phyloP scores from a whole-genome alignment of 2,113 vertebrate species.

The Lepidothrix coronata region DNA sequence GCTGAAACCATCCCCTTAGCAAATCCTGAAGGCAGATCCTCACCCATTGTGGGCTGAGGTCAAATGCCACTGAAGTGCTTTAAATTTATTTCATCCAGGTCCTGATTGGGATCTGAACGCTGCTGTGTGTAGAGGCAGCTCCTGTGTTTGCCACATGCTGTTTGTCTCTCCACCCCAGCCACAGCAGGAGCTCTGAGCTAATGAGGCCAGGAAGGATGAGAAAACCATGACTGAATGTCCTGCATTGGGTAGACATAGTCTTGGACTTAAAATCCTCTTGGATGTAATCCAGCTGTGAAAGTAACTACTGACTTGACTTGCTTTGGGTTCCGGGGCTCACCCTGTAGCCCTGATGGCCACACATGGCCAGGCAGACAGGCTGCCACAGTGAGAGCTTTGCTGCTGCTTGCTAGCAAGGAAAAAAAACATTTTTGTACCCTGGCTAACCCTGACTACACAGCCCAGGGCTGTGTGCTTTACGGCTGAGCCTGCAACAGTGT shows the following conservation, averaged over 20 bases:
- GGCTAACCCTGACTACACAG: not conserved
- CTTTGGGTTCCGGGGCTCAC: not conserved
- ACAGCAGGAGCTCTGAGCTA: not conserved
- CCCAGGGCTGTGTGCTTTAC: slow-evolving; percentile 8
- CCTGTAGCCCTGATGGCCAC: not conserved
- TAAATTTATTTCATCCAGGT: not conserved
- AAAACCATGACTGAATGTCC: not conserved
- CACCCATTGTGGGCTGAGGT: not conserved
- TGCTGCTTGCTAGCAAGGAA: not conserved
- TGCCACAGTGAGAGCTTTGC: not conserved
- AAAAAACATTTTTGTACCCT: not conserved
- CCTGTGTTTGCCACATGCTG: not conserved
- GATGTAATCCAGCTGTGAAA: not conserved
- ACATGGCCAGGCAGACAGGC: not conserved
- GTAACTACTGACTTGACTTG: not conserved
- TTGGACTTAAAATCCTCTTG: not conserved
- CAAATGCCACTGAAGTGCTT: not conserved
- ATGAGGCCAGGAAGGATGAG: not conserved
- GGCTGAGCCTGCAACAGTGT: not conserved
- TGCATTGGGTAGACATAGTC: not conserved
- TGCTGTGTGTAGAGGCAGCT: not conserved
- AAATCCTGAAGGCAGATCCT: not conserved
- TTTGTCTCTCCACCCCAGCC: not conserved
- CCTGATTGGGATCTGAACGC: not conserved
- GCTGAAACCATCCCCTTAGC: not conserved